Evolutionary conservation across 2,113 vertebrate species (phyloP), one percentile per base, ranked within the genome.

Genomic region (Murina feae): DNA sequence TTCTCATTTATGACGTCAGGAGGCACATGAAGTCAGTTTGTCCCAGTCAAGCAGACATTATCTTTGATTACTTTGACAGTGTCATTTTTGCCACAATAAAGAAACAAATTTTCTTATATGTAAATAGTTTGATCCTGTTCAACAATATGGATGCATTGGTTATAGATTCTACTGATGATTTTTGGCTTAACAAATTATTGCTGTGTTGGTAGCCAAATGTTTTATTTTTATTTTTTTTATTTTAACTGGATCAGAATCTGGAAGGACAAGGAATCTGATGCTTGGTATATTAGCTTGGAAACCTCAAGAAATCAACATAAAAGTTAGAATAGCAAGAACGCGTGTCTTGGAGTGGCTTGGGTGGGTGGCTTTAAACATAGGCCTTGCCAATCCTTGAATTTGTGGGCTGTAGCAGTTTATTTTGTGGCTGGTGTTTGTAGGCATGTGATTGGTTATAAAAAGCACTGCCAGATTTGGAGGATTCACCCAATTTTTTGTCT

Each of bases 171-270:
- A 32, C 17, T 47, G 18, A 82, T 47, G 82, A 81, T 63, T 92
- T 23, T 44, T 75, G 13, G 74, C 42, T 42, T 81, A 89, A 55
- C 13, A 9, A 72, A 51, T 32, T 32, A 78, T 74, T 58, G 30
- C 51, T 55, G 2, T 81, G 32, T 23, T 42, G 75, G 76, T 66
- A 30, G 51, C 51, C 35, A 86, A 85, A 86, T 21, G 13, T 63
- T 86, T 66, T 72, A 17, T 72, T 28, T 82, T 83, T 92, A 44
- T 35, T 72, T 28, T 82, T 83, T 92, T 51, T 35, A 82, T 86
- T 89, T 89, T 86, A 86, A 82, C 53, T 74, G 35, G 25, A 47
- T 60, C n/a, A 82, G 35, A 94, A 68, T 95, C 69, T 79, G 69
- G 83, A 78, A 63, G 17, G 39, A 76, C 9, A 78, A 80, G 53